Percentiles rank a stretch among this genome's conserved stretches.
Conservation (phyloP, 1,140 invertebrate genomes). For the Acromyrmex echinatior region DNA sequence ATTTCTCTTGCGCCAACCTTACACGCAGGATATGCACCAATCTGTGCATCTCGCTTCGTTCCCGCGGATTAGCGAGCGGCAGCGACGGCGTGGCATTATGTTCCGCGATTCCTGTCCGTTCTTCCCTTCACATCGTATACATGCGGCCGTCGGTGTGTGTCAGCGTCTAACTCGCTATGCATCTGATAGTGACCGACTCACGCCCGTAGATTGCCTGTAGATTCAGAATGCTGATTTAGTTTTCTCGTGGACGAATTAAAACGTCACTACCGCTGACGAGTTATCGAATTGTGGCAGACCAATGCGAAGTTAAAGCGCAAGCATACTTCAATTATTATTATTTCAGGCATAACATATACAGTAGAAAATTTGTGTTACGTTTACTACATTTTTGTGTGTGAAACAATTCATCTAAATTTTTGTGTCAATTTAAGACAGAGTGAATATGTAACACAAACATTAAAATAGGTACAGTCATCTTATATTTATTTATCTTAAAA, state of each 20-base stretch:
- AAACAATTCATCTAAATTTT: no score
- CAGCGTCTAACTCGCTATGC: slow-evolving; percentile 16
- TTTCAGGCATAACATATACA: neutral
- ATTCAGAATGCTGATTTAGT: slow-evolving; percentile 8
- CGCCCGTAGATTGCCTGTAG: slow-evolving; percentile 50
- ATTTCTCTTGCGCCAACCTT: slow-evolving; percentile 53
- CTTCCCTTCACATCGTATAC: slow-evolving; percentile 16
- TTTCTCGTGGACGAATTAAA: slow-evolving; percentile 44
- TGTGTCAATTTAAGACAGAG: no score
- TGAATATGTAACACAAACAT: no score
- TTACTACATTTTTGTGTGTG: no score
- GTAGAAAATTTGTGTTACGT: no score
- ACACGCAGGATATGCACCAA: slow-evolving; percentile 65
- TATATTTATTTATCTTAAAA: no score
- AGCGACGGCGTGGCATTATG: slow-evolving; percentile 4
- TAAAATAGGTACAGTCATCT: no score
- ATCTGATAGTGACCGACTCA: slow-evolving; percentile 63
- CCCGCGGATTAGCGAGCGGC: slow-evolving; percentile 78
- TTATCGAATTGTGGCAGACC: neutral
- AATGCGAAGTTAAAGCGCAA: neutral
- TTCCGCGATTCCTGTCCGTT: slow-evolving; percentile 52
- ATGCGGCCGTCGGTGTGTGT: neutral
- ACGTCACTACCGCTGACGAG: slow-evolving; percentile 27
- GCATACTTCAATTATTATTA: neutral
- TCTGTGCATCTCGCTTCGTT: slow-evolving; percentile 72